Base-by-base conservation (phyloP, 1,140 invertebrate species). In the Frieseomelitta varia region DNA sequence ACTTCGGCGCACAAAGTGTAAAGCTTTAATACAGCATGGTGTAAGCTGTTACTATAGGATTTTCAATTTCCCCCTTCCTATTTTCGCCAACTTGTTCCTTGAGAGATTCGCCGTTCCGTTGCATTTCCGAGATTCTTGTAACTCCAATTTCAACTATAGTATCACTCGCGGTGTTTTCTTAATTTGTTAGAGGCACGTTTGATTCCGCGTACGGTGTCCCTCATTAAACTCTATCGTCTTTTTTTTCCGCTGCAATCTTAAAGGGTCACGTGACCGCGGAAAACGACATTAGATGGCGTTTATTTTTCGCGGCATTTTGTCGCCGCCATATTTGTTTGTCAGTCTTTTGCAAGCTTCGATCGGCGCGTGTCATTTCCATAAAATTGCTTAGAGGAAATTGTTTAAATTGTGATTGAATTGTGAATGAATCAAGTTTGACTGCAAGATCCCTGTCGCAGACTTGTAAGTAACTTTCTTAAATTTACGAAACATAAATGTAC, bases 71-170 rank as follows among this genome's bases (percentile, higher is more conserved):
- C 75, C 30, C 34, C 67, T 78, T 79, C n/a, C 1, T 47, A 6
- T 47, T 47, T 47, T 47, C 39, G 39, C 4, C 39, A 69, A 69
- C 55, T 83, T 34, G 53, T 27, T 78, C 67, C 75, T 83, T 58
- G 74, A 78, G 65, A 53, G 65, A 78, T 78, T 71, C 67, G 24
- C 55, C 21, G 56, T 79, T 61, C 81, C 74, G 24, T 68, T 14
- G 75, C 75, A 83, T 71, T 83, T 55, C 21, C 81, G 8, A 4
- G 47, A 83, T 83, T 83, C 81, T 78, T 71, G 67, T 27, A 71
- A 53, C 55, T 79, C 55, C 55, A 83, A 71, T 83, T 83, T 83
- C 65, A 61, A 71, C 55, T 51, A 78, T 61, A 61, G 27, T n/a
- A 30, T 30, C 30, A 30, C 61, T 21, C 39, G 27, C 39, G 81